Base-by-base conservation (phyloP, 2,888 invertebrate species). In the Omphaloscelis lunosa region DNA sequence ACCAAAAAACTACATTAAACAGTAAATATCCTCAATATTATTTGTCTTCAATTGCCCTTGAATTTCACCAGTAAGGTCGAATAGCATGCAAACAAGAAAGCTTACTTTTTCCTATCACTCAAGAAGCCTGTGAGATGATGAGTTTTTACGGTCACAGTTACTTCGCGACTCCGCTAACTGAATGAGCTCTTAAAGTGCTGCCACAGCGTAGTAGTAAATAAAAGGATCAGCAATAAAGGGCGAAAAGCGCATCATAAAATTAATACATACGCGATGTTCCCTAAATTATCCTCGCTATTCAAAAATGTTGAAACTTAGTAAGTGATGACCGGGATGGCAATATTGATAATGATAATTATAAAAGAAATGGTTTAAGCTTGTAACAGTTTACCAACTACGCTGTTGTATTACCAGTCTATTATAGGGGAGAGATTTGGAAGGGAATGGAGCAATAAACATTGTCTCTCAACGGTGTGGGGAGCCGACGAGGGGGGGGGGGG, bases 361-460 rank as follows among this genome's bases (percentile, higher is more conserved):
- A 53, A 51, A 53, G 23, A 53, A 53, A 0, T 9, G 1, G 34
- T 34, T 34, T 34, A 34, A 34, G 34, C 41, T 9, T 63, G n/a
- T 45, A 23, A 45, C 23, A 45, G 58, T 73, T 63, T 59, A 20
- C 39, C 20, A 39, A 39, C 17, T 76, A 34, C 45, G 68, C 58
- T 15, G 17, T 56, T 27, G 45, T 45, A 58, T 51, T 80, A 53
- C 56, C 68, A 48, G 23, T 72, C 4, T 75, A 63, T 29, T 78
- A 70, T 58, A 70, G 48, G 27, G 58, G 59, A 74, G 67, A 68
- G 63, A 74, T 78, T 78, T 68, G 68, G 41, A 69, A 68, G 68
- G 56, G 34, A 67, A 72, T 61, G 61, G 62, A 76, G 66, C 41
- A 61, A 61, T 83, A 77, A 83, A 83, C 76, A 71, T 84, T 63